phyloP scores from a whole-genome alignment of 2,113 vertebrate species.

The Ciconia maguari region DNA sequence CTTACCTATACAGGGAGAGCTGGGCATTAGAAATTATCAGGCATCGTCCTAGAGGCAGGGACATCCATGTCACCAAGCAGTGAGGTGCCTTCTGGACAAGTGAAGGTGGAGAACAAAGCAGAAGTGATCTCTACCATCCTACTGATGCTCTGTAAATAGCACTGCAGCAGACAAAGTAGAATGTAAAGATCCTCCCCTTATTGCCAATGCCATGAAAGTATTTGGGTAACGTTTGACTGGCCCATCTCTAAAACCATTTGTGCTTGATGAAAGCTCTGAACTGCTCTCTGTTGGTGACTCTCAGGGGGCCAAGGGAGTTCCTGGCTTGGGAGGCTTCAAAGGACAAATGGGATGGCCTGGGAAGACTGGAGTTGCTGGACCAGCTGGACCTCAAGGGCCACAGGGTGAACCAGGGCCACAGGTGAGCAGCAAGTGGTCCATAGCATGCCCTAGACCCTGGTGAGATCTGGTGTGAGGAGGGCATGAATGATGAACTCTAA shows the following conservation, averaged over 20 bases:
- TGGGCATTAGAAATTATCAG: neutral
- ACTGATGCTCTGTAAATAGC: neutral
- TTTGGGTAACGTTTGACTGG: neutral
- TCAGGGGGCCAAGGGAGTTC: conserved; percentile 80
- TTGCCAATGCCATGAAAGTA: rapidly evolving
- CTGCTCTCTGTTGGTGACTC: neutral
- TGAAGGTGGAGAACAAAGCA: neutral
- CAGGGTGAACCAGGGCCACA: conserved; percentile 76
- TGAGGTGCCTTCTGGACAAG: neutral
- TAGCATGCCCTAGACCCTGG: neutral
- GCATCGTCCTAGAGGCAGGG: neutral
- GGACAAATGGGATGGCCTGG: conserved; percentile 78
- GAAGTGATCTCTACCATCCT: neutral
- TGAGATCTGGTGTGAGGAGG: neutral
- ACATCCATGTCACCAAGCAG: neutral
- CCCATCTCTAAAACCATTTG: neutral
- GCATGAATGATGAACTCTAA: neutral
- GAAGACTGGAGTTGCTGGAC: conserved; percentile 66
- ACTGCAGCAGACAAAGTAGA: neutral
- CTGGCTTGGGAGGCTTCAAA: conserved; percentile 85
- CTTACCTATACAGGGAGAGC: neutral
- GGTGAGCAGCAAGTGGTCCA: conserved; percentile 60
- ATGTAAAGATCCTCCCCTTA: neutral
- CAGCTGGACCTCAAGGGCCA: conserved; percentile 69
- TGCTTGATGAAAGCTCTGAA: neutral